Evolutionary conservation across 35 echinoderm and acorn worm genomes (phyloP), one percentile per base, ranked within the genome.

Genomic region (Hemicentrotus pulcherrimus): DNA sequence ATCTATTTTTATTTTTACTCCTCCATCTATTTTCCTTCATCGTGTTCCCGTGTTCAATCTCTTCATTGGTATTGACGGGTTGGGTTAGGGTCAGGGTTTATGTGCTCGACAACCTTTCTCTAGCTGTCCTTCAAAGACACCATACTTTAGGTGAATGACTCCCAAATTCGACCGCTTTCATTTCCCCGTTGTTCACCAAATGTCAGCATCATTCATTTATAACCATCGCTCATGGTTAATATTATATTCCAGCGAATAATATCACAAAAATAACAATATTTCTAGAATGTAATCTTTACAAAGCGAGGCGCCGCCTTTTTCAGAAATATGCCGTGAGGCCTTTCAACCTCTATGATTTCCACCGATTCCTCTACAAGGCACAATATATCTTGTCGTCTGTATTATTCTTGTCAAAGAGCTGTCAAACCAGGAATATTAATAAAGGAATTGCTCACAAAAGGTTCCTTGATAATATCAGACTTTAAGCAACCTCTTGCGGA

Each of bases 381-480:
- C 28, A 28, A 78, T 78, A 78, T 28, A 78, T 78, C 6, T n/a
- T 78, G 22, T 78, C 65, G 65, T 78, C 65, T 78, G 22, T 78
- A 28, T 78, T 78, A 28, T 78, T 78, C 65, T 28, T 78, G 65
- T 78, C 19, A 78, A 78, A 78, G 65, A 22, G 65, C 65, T 78
- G 65, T 78, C 65, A 78, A 78, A 78, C 65, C 65, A 78, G 65
- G n/a, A 78, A 78, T n/a, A 78, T 78, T 78, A 78, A 78, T 78
- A 78, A 78, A 78, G 65, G 65, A 78, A 78, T 22, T 78, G 65
- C 65, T 78, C 24, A 78, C 65, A 78, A 78, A 78, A 78, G 65
- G 65, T n/a, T 78, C 7, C 65, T 78, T 78, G 65, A 78, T 78
- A 78, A 78, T 4, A 78, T 78, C 65, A 30, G 65, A 78, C 22